Conservation (phyloP, 1,140 invertebrate genomes). For the Megalopta genalis region DNA sequence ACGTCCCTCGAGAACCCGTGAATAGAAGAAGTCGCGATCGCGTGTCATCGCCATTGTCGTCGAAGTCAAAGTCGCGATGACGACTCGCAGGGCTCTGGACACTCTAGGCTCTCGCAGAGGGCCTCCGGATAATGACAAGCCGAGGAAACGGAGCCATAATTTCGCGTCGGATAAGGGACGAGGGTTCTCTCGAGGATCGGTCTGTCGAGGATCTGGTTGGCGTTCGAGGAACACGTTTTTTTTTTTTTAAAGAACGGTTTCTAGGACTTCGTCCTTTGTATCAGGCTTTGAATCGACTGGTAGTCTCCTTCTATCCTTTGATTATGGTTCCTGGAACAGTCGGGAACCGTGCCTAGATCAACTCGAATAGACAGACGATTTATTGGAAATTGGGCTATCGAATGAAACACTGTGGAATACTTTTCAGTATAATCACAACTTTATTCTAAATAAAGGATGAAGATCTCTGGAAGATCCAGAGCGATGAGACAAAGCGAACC, state of each 20-base stretch:
- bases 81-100: background rate
- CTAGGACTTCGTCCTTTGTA: background rate
- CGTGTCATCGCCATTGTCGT: background rate
- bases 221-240: slow-evolving; percentile 18
- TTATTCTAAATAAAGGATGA: too few species aligned
- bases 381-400: too few species aligned
- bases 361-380: too few species aligned
- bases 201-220: background rate
- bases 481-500: too few species aligned
- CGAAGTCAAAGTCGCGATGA: background rate
- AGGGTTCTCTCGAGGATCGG: background rate
- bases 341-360: background rate
- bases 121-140: slow-evolving; percentile 49
- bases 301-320: background rate
- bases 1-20: background rate
- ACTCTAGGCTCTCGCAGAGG: background rate
- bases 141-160: slow-evolving; percentile 41
- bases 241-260: slow-evolving; percentile 27
- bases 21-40: background rate
- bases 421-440: too few species aligned
- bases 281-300: slow-evolving; percentile 13
- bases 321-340: slow-evolving; percentile 12
- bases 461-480: too few species aligned
- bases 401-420: too few species aligned
- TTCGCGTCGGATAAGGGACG: slow-evolving; percentile 29